Percentiles rank a stretch among this genome's conserved stretches.
phyloP scores from a whole-genome alignment of 2,113 vertebrate species.

The Pachypanchax playfairii region DNA sequence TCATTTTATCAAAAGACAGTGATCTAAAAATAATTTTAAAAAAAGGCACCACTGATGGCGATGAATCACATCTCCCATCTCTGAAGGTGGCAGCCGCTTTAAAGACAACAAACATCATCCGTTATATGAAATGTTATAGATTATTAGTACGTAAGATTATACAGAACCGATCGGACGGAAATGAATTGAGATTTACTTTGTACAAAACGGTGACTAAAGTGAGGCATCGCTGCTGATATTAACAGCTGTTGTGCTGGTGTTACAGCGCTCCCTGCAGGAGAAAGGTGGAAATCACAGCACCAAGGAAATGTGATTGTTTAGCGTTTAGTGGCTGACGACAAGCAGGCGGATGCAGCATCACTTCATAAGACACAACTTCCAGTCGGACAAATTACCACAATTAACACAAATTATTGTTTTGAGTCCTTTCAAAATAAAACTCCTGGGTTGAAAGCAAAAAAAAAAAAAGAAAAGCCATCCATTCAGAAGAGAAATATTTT shows the following conservation, averaged over 20 bases:
- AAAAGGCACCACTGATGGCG: constrained; percentile 75
- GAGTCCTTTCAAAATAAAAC: constrained; percentile 12
- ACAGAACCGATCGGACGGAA: constrained; percentile 38
- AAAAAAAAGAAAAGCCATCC: constrained; percentile 36
- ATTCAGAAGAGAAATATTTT: constrained; percentile 14
- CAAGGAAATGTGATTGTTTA: constrained; percentile 3
- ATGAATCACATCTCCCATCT: constrained; percentile 53
- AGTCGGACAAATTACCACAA: constrained; percentile 35
- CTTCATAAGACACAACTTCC: constrained; percentile 40
- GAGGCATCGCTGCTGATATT: constrained; percentile 52
- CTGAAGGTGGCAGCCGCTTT: constrained; percentile 46
- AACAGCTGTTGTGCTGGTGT: constrained; percentile 40
- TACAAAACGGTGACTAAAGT: constrained; percentile 58
- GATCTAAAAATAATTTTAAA: constrained; percentile 53
- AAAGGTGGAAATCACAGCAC: constrained; percentile 54
- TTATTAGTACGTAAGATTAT: constrained; percentile 44
- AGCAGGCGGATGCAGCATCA: constrained; percentile 20
- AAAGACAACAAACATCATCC: constrained; percentile 58
- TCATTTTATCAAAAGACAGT: constrained; percentile 62
- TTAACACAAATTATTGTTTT: constrained; percentile 16
- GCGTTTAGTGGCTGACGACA: constrained; percentile 14
- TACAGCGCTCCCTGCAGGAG: constrained; percentile 67
- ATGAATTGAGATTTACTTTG: constrained; percentile 41
- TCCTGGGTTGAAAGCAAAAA: constrained; percentile 49
- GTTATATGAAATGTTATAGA: constrained; percentile 44